Percentiles rank a stretch among this genome's conserved stretches.
Conservation (phyloP, 2,888 invertebrate genomes). For the Temnothorax ravouxi region DNA sequence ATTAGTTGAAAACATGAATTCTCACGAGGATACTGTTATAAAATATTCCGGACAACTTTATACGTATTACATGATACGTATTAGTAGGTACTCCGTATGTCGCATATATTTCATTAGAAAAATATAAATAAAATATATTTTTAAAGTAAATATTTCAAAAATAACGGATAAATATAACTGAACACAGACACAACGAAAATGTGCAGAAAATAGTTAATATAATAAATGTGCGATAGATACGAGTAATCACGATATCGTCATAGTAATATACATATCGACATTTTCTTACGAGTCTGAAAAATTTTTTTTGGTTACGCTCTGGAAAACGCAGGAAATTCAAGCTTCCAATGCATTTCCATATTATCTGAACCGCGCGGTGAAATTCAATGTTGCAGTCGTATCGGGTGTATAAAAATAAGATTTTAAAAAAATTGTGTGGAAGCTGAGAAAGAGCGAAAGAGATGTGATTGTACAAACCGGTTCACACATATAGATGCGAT, state of each 20-base stretch:
- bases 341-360: background rate
- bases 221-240: background rate
- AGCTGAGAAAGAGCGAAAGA: background rate
- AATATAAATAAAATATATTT: background rate
- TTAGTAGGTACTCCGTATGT: conserved; percentile 4
- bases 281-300: conserved; percentile 10
- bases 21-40: background rate
- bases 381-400: conserved; percentile 32
- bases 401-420: conserved; percentile 22
- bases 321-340: conserved; percentile 23
- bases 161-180: background rate
- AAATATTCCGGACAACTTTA: background rate
- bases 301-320: background rate
- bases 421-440: background rate
- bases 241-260: background rate
- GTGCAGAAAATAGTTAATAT: background rate
- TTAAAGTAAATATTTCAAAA: background rate
- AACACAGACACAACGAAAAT: background rate
- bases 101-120: background rate
- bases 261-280: background rate
- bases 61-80: background rate
- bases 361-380: background rate
- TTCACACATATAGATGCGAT: background rate
- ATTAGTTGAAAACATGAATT: conserved; percentile 43
- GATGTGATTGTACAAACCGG: background rate